phyloP scores from a whole-genome alignment of 2,888 invertebrate genomes.

The Trypoxylon attenuatum region DNA sequence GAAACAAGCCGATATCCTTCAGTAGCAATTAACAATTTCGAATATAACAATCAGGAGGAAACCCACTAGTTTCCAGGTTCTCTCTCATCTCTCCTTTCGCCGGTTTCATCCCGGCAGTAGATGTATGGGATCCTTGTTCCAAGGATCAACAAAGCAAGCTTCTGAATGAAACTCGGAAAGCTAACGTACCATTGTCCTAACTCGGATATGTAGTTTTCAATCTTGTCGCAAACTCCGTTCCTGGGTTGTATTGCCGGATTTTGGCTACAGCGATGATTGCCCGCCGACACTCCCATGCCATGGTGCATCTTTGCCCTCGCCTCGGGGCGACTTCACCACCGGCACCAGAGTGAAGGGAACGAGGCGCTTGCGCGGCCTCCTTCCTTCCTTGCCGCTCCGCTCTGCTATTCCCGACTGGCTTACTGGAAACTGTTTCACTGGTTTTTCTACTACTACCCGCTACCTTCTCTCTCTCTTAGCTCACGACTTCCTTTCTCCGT shows the following conservation, averaged over 20 bases:
- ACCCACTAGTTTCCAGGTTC: too few relatives aligned
- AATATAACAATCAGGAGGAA: too few relatives aligned
- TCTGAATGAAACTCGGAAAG: too few relatives aligned
- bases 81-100: background rate
- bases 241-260: conserved; percentile 67
- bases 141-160: too few relatives aligned
- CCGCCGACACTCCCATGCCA: conserved; percentile 71
- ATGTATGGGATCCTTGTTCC: too few relatives aligned
- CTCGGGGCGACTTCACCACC: conserved; percentile 51
- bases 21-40: too few relatives aligned
- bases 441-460: background rate
- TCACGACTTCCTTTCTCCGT: background rate
- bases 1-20: too few relatives aligned
- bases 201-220: conserved; percentile 81
- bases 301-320: conserved; percentile 71
- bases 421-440: background rate
- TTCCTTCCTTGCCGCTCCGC: conserved; percentile 19
- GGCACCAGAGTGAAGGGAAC: conserved; percentile 32
- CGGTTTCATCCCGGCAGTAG: too few relatives aligned
- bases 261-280: conserved; percentile 65
- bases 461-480: background rate
- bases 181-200: conserved; percentile 83
- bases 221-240: conserved; percentile 80
- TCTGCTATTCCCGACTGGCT: background rate
- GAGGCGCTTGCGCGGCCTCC: conserved; percentile 62